Percentiles rank a stretch among this genome's conserved stretches.
phyloP scores from a whole-genome alignment of 1,140 invertebrate species.

The Tribolium castaneum region DNA sequence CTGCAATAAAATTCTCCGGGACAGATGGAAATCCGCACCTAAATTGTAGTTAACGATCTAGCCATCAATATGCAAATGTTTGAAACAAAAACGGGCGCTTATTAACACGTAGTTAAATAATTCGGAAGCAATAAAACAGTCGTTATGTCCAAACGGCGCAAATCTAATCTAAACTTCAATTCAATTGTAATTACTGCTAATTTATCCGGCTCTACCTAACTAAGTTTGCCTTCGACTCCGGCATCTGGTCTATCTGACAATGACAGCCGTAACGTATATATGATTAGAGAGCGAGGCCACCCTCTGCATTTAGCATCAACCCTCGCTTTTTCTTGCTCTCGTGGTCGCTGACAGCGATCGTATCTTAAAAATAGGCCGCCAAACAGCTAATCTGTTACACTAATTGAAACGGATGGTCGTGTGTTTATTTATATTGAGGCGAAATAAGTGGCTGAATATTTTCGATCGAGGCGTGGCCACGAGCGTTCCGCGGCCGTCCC shows the following conservation, averaged over 20 bases:
- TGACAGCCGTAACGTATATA: slow-evolving; percentile 51
- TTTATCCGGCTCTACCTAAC: slow-evolving; percentile 50
- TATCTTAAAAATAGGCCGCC: neutral
- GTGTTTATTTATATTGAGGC: slow-evolving; percentile 23
- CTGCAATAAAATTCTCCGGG: neutral
- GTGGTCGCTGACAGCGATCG: neutral
- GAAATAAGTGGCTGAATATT: slow-evolving; percentile 35
- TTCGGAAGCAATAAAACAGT: slow-evolving; percentile 45
- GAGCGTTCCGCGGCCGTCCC: neutral
- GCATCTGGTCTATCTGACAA: slow-evolving; percentile 44
- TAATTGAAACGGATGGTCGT: slow-evolving; percentile 36
- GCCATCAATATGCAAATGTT: slow-evolving; percentile 27
- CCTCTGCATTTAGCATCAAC: neutral
- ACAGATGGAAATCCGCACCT: neutral
- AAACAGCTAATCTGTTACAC: slow-evolving; percentile 39
- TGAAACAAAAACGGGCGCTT: slow-evolving; percentile 24
- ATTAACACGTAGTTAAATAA: slow-evolving; percentile 31
- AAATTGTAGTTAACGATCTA: slow-evolving; percentile 9
- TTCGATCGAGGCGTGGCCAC: slow-evolving; percentile 24
- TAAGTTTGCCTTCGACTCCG: slow-evolving; percentile 46
- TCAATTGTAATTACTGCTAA: slow-evolving; percentile 53
- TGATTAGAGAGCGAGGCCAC: slow-evolving; percentile 40
- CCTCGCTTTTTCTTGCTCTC: slow-evolving; percentile 11
- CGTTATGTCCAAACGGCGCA: slow-evolving; percentile 45
- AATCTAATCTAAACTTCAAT: slow-evolving; percentile 53